These are phyloP conservation scores for Orientallactaga bullata DNA, from an alignment of 2,113 vertebrate species.

Conservation along the genomic window DNA sequence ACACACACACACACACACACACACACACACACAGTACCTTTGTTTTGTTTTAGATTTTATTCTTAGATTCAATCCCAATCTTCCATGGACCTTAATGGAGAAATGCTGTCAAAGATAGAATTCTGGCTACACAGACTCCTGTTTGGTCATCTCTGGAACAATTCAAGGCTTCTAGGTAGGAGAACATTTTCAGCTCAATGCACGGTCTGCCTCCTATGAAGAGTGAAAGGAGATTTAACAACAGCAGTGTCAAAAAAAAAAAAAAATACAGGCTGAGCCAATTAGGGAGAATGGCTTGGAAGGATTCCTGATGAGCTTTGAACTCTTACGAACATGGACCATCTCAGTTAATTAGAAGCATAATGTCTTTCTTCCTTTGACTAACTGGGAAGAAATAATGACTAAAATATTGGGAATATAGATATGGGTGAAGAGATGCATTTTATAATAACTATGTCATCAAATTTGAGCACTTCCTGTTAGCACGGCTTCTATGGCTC, in stretches of 20 bases:
- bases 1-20: too few species aligned
- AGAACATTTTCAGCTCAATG: not conserved
- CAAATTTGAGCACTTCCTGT: not conserved
- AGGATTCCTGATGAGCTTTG: not conserved
- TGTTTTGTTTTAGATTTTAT: not conserved
- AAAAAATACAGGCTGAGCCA: not conserved
- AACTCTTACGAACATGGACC: not conserved
- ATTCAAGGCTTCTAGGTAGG: not conserved
- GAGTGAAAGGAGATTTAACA: slow-evolving; percentile 14
- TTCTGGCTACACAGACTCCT: not conserved
- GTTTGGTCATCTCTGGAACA: not conserved
- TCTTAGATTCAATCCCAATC: not conserved
- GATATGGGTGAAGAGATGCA: not conserved
- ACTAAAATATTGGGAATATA: not conserved
- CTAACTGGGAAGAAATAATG: not conserved
- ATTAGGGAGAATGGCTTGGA: not conserved
- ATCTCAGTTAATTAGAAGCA: not conserved
- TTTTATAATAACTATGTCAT: not conserved
- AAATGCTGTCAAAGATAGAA: not conserved
- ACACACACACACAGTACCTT: too few species aligned
- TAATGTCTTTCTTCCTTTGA: not conserved
- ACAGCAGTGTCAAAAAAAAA: not conserved
- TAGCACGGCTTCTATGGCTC: not conserved
- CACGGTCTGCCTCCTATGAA: not conserved
- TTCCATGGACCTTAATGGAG: not conserved